phyloP scores from a whole-genome alignment of 2,113 vertebrate genomes.

The Equus quagga region DNA sequence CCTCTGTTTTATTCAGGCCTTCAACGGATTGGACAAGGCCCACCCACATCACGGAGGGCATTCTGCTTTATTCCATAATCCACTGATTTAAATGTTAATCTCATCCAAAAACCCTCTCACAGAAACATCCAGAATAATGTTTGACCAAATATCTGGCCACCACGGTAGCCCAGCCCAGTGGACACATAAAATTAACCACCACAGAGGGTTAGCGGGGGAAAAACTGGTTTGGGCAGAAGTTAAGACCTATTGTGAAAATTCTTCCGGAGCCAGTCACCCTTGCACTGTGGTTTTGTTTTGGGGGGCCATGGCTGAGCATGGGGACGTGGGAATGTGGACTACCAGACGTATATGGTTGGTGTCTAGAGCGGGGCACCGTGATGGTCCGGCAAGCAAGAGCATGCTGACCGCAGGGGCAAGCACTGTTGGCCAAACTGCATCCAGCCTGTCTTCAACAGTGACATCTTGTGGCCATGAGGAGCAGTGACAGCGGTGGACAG shows the following conservation, averaged over 20 bases:
- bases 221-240: neutral
- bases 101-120: neutral
- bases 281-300: neutral
- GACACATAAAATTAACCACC: neutral
- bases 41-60: neutral
- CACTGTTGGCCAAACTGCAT: neutral
- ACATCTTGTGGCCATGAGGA: neutral
- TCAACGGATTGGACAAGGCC: neutral
- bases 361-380: accelerated
- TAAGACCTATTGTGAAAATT: neutral
- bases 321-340: neutral
- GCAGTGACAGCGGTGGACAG: neutral
- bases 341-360: neutral
- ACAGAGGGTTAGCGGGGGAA: accelerated
- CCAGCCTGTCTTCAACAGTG: neutral
- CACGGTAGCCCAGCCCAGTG: neutral
- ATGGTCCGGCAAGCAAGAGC: no score
- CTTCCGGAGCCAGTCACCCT: neutral
- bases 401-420: accelerated
- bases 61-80: neutral
- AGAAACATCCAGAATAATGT: neutral
- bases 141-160: neutral
- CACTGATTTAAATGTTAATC: neutral
- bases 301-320: neutral
- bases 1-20: neutral